Conservation (phyloP, 2,113 vertebrate genomes). For the Nematolebias whitei region DNA sequence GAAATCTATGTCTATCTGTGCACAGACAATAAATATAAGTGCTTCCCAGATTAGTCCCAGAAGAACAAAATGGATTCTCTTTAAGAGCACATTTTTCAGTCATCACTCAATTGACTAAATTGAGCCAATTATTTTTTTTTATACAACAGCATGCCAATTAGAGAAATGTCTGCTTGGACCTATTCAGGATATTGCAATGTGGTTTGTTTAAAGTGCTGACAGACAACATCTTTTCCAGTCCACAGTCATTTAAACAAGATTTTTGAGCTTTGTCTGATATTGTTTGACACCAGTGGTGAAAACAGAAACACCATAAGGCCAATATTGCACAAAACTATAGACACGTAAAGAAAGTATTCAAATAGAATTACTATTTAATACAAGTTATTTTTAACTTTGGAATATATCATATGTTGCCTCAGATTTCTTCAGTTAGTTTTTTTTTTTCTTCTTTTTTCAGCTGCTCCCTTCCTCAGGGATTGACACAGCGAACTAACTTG, state of each 20-base stretch:
- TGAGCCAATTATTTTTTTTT: constrained; percentile 93
- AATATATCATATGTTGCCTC: neutral
- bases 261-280: constrained; percentile 50
- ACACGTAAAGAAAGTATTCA: constrained; percentile 3
- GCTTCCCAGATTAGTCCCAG: constrained; percentile 89
- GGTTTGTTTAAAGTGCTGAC: constrained; percentile 67
- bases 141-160: constrained; percentile 87
- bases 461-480: too few species aligned
- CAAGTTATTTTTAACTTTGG: neutral
- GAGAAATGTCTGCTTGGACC: constrained; percentile 77
- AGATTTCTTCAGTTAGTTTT: too few species aligned
- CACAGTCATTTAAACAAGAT: constrained; percentile 54
- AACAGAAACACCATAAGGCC: constrained; percentile 21
- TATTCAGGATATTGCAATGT: constrained; percentile 72
- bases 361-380: neutral
- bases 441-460: too few species aligned
- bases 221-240: constrained; percentile 63
- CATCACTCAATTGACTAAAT: constrained; percentile 91
- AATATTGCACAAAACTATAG: constrained; percentile 1
- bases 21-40: constrained; percentile 88
- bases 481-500: too few species aligned
- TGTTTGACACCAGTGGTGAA: constrained; percentile 54
- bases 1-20: constrained; percentile 89
- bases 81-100: constrained; percentile 86
- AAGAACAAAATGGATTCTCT: constrained; percentile 82